Percentiles rank a stretch among this genome's conserved stretches.
phyloP scores from a whole-genome alignment of 2,888 invertebrate species.

The Xestia c-nigrum region DNA sequence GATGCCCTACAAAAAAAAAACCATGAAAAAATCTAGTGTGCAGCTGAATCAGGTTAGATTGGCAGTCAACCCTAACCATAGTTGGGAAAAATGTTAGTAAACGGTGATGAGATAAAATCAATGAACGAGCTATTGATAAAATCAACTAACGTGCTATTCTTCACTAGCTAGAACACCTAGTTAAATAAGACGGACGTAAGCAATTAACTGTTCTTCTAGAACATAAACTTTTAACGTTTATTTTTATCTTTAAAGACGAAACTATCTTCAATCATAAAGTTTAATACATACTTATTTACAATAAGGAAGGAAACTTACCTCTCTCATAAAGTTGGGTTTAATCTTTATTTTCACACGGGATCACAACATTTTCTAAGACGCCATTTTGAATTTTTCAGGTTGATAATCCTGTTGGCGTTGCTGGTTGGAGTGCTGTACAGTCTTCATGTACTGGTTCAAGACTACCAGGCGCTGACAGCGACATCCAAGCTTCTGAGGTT shows the following conservation, averaged over 20 bases:
- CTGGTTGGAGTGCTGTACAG: constrained; percentile 84
- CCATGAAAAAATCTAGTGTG: neutral
- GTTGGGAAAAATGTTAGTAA: neutral
- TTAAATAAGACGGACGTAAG: neutral
- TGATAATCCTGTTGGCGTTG: constrained; percentile 82
- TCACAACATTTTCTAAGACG: neutral
- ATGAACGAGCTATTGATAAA: neutral
- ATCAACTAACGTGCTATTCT: neutral
- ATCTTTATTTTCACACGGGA: neutral
- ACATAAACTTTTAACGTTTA: neutral
- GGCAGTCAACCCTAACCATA: neutral
- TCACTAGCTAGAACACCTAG: neutral
- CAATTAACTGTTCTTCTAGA: neutral
- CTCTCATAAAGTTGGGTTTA: neutral
- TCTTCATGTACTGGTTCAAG: constrained; percentile 83
- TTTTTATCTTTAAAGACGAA: neutral
- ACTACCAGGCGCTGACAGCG: constrained; percentile 84
- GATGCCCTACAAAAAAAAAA: too few relatives aligned
- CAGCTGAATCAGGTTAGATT: neutral
- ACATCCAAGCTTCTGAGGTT: constrained; percentile 77
- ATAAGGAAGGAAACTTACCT: neutral
- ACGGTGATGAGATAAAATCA: neutral
- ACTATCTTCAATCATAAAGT: neutral
- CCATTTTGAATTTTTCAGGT: constrained; percentile 71
- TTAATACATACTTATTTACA: neutral